Evolutionary conservation across 2,113 vertebrate genomes (phyloP), one percentile per base, ranked within the genome.

Genomic region (Mellivora capensis): DNA sequence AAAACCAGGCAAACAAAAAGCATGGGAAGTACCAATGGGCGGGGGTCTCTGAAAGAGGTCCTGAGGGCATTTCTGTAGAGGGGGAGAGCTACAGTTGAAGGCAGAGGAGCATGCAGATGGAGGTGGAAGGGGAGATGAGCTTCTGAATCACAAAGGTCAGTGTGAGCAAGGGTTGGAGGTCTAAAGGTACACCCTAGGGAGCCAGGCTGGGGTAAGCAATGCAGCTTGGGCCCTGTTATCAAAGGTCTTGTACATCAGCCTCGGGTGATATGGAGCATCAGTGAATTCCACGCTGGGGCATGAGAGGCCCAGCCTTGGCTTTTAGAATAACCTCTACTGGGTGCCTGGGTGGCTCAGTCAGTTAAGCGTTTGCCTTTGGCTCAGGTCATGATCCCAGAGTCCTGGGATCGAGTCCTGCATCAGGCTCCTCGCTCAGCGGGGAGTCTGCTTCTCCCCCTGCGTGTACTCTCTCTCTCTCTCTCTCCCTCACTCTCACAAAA

Each of bases 171-270:
- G n/a, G 9, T 31, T 52, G 34, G 49, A 18, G 52, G 34, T 21
- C 21, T 15, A 4, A 17, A 62, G 7, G 39, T 6, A 7, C 4
- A 34, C 21, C 59, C 31, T 29, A 20, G 61, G 79, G 71, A 39
- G 37, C 21, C 0, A 0, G 49, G 29, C 1, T 34, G 14, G n/a
- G 27, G 59, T 20, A 5, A 31, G 87, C 37, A 4, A 20, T 8
- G 23, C 34, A 14, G 29, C 52, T 67, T 37, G 39, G 57, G 27
- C 6, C 49, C 7, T 69, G 7, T n/a, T 64, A 61, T 42, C 14
- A 82, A 80, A 81, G 54, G 17, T 72, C 42, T 37, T 54, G 4
- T 81, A 81, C 54, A 13, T 59, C 49, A 64, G 29, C 31, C 23
- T 81, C 0, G 0, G 21, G 82, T 23, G 72, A 62, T 44, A 21